Conservation (phyloP, 2,888 invertebrate species). For the Caenorhabditis sinica region DNA sequence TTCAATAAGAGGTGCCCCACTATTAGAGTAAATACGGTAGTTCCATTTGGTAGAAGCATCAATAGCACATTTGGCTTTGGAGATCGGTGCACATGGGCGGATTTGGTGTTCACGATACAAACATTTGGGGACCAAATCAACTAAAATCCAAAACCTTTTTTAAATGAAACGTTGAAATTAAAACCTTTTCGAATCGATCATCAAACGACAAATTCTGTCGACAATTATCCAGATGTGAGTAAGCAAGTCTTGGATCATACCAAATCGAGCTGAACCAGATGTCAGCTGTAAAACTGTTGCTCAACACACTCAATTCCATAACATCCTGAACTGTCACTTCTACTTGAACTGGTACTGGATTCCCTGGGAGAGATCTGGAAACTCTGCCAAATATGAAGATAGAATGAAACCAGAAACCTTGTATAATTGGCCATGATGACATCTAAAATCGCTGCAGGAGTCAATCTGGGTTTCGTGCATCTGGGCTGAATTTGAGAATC, state of each 20-base stretch:
- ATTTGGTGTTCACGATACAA: constrained; percentile 81
- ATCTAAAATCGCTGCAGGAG: constrained; percentile 53
- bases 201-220: constrained; percentile 81
- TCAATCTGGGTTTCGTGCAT: constrained; percentile 38
- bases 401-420: constrained; percentile 12
- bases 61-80: constrained; percentile 81
- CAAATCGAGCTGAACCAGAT: constrained; percentile 83
- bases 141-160: constrained; percentile 54
- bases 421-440: constrained; percentile 63
- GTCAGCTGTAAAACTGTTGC: constrained; percentile 81
- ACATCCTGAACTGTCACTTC: constrained; percentile 82
- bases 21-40: too few species aligned
- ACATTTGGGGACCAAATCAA: constrained; percentile 82
- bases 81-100: constrained; percentile 77
- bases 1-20: too few species aligned
- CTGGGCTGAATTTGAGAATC: not conserved
- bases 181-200: constrained; percentile 80
- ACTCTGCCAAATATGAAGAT: not conserved
- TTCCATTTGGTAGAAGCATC: constrained; percentile 82
- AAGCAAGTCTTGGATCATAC: constrained; percentile 80
- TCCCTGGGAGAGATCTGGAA: constrained; percentile 67
- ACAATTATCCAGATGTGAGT: constrained; percentile 78
- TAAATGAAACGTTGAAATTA: not conserved
- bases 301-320: constrained; percentile 80
- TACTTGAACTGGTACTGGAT: constrained; percentile 78